Evolutionary conservation across 2,888 invertebrate genomes (phyloP), one percentile per base, ranked within the genome.

Genomic region (Oscheius myriophilus): DNA sequence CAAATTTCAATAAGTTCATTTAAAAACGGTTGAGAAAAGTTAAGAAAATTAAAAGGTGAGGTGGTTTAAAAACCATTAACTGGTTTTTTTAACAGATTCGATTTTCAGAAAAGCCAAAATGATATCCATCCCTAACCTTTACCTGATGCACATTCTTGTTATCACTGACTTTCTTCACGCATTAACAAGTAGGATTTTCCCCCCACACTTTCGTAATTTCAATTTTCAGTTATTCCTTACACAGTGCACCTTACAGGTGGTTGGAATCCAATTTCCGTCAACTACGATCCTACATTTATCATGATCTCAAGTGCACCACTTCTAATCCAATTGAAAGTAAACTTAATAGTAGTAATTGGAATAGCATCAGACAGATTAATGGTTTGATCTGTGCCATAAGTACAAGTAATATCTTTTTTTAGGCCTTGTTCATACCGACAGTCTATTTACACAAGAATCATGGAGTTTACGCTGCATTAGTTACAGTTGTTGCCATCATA

Each of bases 181-280:
- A 9, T 23, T 53, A 6, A 23, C 25, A 25, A 16, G 53, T 53
- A 6, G 21, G 46, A 6, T 18, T 21, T 46, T 18, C 11, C 46
- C 2, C 2, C 2, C 3, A 46, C 46, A 46, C n/a, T 2, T 6
- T 21, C 6, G 2, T 6, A 46, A 46, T 4, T 6, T 46, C 11
- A 2, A 18, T 25, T 53, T 53, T 53, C 53, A 53, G 53, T 16
- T 4, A 16, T 25, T 53, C 53, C 53, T 53, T 25, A 23, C 21
- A 16, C 23, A 4, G 23, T 53, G 3, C 23, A 53, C 25, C 21
- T 53, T 6, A 53, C 16, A 16, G 25, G 4, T 23, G 23, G 23
- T 4, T 53, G 53, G 53, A 25, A 53, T 53, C 21, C 53, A 2
- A 23, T 53, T 6, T 25, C 16, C 25, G 16, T 53, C 23, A 23